Evolutionary conservation across 1,140 invertebrate species (phyloP), one percentile per base, ranked within the genome.

Genomic region (Trachymyrmex cornetzi): DNA sequence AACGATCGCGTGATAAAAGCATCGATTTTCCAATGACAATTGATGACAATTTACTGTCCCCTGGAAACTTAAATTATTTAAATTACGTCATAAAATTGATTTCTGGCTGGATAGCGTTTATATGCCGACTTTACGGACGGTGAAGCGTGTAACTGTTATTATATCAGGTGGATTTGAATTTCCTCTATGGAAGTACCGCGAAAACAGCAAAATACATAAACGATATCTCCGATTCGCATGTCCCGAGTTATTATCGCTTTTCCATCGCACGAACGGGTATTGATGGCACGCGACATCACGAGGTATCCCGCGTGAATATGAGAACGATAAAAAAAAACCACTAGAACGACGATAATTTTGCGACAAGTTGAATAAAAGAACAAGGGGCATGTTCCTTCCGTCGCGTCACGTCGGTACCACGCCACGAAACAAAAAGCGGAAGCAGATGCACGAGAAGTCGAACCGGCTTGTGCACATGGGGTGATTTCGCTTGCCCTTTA

Each of bases 361-460:
- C 87, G 44, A 64, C 50, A 81, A 88, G 86, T 77, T 59, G 85
- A 87, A 90, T 86, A 82, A 91, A 86, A 61, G n/a, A 79, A 82
- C 38, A 1, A 16, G 53, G 44, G 81, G 67, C 61, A 44, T 66
- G 38, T 44, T 74, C 19, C 64, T 34, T 64, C 48, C 7, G 30
- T 44, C 30, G 30, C 30, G 30, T 44, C 30, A 5, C 30, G 30
- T 34, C 61, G 63, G 6, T 9, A 48, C 9, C 87, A 69, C 19
- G 44, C 24, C 14, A 67, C n/a, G 34, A 57, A 71, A 89, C 87
- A 89, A 92, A 93, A 93, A 93, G 90, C 90, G 93, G 93, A 94
- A 93, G 90, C 91, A 91, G 92, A 93, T 91, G 93, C 87, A 87
- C 77, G 85, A 89, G 88, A 88, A 87, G 81, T 86, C 57, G 75